Evolutionary conservation across 2,888 invertebrate species (phyloP), one percentile per base, ranked within the genome.

Genomic region (Caenorhabditis sp.): DNA sequence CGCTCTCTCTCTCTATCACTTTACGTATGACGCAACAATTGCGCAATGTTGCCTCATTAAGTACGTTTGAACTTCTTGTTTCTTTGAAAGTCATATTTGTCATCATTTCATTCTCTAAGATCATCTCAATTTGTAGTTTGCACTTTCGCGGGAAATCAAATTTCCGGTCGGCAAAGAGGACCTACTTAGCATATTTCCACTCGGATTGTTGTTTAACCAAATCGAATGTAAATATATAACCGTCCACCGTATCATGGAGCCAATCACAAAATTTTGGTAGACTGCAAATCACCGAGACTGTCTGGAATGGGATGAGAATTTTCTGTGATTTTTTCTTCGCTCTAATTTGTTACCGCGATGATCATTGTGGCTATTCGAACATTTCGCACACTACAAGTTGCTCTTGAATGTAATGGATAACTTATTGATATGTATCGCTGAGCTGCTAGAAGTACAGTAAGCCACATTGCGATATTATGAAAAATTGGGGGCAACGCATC

Each of bases 391-490:
- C 91, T 91, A 87, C 91, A 92, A 89, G 91, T 90, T n/a, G 93
- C 93, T 70, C 94, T 91, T 0, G 95, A 95, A 77, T 93, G 91
- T 0, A 94, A 92, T 0, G 95, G 94, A 88, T 95, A 95, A 87
- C 95, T 95, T 1, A 96, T 95, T 89, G 95, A 96, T 84, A 96
- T 93, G 90, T 95, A 96, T 59, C 87, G 91, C 89, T 96, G 96
- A 21, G 93, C 93, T 0, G 95, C 95, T 73, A 96, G 89, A 0
- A 94, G 93, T 79, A 95, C 90, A 0, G 95, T 95, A 83, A 95
- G 90, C 95, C 95, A 96, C 81, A 95, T 95, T 83, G 95, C 94
- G 4, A 95, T 94, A 17, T 95, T 95, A 90, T 95, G 95, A 89
- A 95, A 95, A 90, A 94, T 91, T 1, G 82, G 82, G 36, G 94